These are phyloP conservation scores for Euzetes globulus DNA, from an alignment of 2,888 invertebrate genomes.

Conservation along the genomic window DNA sequence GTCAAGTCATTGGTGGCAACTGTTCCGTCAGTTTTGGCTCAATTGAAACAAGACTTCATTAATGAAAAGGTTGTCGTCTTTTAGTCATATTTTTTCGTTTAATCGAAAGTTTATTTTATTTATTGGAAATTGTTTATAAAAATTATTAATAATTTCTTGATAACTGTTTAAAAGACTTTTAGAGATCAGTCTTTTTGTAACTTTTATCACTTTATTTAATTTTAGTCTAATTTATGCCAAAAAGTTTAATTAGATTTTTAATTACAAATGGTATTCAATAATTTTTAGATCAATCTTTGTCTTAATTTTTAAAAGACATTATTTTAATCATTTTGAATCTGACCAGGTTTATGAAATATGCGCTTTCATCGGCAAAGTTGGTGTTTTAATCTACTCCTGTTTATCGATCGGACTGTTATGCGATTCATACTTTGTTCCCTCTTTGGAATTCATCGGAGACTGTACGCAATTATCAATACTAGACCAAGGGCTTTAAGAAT, in stretches of 20 bases:
- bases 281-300: neutral
- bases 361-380: slow-evolving; percentile 7
- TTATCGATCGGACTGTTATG: neutral
- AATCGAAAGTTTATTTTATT: neutral
- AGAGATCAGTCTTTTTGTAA: neutral
- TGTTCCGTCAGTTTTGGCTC: neutral
- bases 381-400: slow-evolving; percentile 23
- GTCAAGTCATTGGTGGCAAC: slow-evolving; percentile 13
- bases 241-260: neutral
- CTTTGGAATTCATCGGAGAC: slow-evolving; percentile 8
- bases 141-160: neutral
- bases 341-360: slow-evolving; percentile 8
- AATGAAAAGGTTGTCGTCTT: slow-evolving; percentile 27
- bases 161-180: neutral
- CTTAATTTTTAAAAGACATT: neutral
- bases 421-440: slow-evolving; percentile 10
- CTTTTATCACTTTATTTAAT: neutral
- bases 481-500: no score
- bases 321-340: neutral
- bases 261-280: neutral
- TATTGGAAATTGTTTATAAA: neutral
- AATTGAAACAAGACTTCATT: neutral
- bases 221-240: neutral
- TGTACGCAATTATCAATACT: neutral
- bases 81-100: neutral